A percentile compares a stretch with the other conserved stretches of the same genome.
These are phyloP conservation scores for Sebastolobus altivelis DNA, from an alignment of 2,797 vertebrate genomes.

Conservation along the genomic window DNA sequence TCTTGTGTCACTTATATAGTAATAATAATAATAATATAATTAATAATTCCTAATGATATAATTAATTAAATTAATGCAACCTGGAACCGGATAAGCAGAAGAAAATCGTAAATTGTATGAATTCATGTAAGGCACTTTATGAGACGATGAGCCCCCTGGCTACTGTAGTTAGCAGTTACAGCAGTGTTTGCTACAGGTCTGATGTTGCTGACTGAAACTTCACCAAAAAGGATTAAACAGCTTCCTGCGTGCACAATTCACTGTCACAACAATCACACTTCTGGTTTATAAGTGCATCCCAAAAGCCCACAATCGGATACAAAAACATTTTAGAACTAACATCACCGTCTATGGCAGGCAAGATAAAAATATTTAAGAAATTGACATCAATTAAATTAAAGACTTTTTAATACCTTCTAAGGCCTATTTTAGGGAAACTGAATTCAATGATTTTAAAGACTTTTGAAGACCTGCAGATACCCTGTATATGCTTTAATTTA, in stretches of 20 bases:
- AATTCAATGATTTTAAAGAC: background rate
- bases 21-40: too few relatives aligned
- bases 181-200: background rate
- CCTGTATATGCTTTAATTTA: background rate
- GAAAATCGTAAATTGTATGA: background rate
- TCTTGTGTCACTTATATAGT: too few relatives aligned
- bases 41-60: background rate
- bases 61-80: background rate
- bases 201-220: background rate
- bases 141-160: too few relatives aligned
- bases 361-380: background rate
- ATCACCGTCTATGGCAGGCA: background rate
- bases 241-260: background rate
- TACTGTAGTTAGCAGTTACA: background rate
- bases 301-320: background rate
- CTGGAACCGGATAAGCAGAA: background rate
- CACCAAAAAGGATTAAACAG: background rate
- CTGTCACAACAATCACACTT: background rate
- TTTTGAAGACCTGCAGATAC: background rate
- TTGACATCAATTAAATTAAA: background rate
- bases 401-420: background rate
- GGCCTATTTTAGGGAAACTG: accelerated
- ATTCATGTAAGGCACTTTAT: background rate
- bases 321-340: too few relatives aligned
- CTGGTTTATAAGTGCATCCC: background rate